These are phyloP conservation scores for Listronotus bonariensis DNA, from an alignment of 1,140 invertebrate species.

Conservation along the genomic window DNA sequence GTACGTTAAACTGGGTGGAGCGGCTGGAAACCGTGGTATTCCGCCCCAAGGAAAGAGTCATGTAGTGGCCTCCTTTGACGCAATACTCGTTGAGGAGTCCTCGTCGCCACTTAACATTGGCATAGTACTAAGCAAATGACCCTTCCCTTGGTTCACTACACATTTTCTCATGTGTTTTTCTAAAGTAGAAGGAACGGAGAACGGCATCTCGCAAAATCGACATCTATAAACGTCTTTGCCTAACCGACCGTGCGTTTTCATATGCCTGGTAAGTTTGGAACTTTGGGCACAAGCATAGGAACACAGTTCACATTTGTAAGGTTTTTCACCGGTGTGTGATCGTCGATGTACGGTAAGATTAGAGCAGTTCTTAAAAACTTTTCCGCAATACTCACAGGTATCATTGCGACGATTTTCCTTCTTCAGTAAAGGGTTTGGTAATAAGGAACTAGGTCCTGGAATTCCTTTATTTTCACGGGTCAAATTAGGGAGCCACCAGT, in stretches of 20 bases:
- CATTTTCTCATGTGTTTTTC: constrained; percentile 99
- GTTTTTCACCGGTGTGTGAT: constrained; percentile 98
- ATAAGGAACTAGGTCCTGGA: constrained; percentile 64
- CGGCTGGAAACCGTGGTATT: constrained; percentile 62
- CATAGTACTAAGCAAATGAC: constrained; percentile 61
- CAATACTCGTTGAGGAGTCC: constrained; percentile 63
- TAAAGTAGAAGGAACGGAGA: constrained; percentile 97
- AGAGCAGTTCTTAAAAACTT: constrained; percentile 98
- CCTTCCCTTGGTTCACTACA: constrained; percentile 92
- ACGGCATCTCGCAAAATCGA: constrained; percentile 99
- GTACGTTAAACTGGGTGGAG: constrained; percentile 61
- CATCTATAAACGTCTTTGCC: constrained; percentile 99
- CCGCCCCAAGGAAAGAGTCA: constrained; percentile 74
- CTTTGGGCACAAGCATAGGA: constrained; percentile 99
- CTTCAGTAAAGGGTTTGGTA: constrained; percentile 74
- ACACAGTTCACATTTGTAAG: constrained; percentile 98
- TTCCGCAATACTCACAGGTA: constrained; percentile 97
- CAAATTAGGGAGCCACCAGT: constrained; percentile 67
- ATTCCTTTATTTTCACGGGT: constrained; percentile 59
- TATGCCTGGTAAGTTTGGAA: constrained; percentile 97
- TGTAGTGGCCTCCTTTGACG: constrained; percentile 66
- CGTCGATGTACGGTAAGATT: constrained; percentile 95
- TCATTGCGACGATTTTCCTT: constrained; percentile 86
- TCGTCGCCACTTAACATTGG: constrained; percentile 62
- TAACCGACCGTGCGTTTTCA: constrained; percentile 98